Base-by-base conservation (phyloP, 2,888 invertebrate species). In the Meloe dianella region DNA sequence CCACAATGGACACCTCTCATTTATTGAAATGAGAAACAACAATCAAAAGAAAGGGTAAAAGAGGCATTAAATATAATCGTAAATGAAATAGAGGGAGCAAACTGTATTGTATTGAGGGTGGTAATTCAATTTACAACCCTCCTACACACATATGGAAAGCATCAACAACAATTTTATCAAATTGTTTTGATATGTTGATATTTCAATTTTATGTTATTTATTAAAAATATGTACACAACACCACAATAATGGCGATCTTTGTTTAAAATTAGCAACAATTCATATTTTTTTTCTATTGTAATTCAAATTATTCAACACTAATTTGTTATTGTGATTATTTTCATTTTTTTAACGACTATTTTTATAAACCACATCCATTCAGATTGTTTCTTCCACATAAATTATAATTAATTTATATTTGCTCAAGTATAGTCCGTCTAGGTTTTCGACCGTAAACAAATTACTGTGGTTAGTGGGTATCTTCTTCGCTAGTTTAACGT, bases 1-100 rank as follows among this genome's bases (percentile, higher is more conserved):
- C 74, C 73, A 79, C 77, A 78, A 76, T 77, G 72, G 47, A 47
- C 47, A 47, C 47, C 47, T 47, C 47, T 20, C 20, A 47, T 47
- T 20, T 20, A 5, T 41, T 8, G 47, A 47, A 47, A 47, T 20
- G 20, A 10, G 8, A 47, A 47, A 47, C 20, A 47, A 47, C 20
- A 47, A 47, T 47, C 47, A 47, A 22, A 20, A 47, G 47, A 47
- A 47, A 47, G 47, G 47, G 47, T 47, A 47, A 47, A 10, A 20
- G 20, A 20, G 9, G 9, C 20, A 47, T 47, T 41, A 41, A 35
- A 12, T 35, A 41, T 41, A 41, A n/a, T 17, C 41, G 17, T 41
- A 5, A 41, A 47, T 9, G 47, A 47, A 47, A 47, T 20, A 20
- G 47, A 20, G 47, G 47, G 47, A 20, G 47, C 3, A 20, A 47